Percentiles rank a stretch among this genome's conserved stretches.
Conservation (phyloP, 2,797 vertebrate species). For the Agapornis canus region DNA sequence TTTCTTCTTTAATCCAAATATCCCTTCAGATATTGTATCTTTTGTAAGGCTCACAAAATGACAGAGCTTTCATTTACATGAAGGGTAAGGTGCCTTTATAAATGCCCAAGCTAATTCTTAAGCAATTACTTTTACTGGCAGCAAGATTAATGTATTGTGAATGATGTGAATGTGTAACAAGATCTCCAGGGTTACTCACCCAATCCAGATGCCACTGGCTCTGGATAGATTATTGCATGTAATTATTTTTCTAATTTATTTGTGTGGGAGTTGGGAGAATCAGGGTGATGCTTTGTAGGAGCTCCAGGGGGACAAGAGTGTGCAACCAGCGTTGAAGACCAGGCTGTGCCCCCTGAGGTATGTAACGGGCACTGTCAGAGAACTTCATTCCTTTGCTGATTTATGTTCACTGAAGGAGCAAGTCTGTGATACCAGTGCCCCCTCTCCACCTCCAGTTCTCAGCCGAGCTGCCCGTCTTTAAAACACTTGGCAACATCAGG, state of each 20-base stretch:
- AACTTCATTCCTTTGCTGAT: not conserved
- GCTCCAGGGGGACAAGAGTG: not conserved
- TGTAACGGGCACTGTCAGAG: not conserved
- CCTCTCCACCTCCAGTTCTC: not conserved
- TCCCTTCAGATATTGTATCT: not conserved
- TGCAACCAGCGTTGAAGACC: not conserved
- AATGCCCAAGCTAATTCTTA: slow-evolving; percentile 22
- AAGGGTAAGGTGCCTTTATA: slow-evolving; percentile 15
- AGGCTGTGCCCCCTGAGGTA: not conserved
- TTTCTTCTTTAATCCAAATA: not conserved
- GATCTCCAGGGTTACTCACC: not conserved
- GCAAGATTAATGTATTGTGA: slow-evolving; percentile 27
- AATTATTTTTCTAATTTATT: slow-evolving; percentile 24
- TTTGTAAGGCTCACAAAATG: not conserved
- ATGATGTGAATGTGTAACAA: not conserved
- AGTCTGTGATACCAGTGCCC: not conserved
- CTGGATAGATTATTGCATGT: not conserved
- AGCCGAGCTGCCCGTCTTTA: not conserved
- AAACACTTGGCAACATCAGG: not conserved
- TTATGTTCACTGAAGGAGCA: not conserved
- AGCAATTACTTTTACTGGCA: slow-evolving; percentile 34
- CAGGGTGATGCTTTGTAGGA: not conserved
- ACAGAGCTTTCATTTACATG: not conserved
- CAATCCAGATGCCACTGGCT: not conserved
- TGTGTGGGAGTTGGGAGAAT: not conserved